phyloP scores from a whole-genome alignment of 2,113 vertebrate species.

The Dicerorhinus sumatrensis region DNA sequence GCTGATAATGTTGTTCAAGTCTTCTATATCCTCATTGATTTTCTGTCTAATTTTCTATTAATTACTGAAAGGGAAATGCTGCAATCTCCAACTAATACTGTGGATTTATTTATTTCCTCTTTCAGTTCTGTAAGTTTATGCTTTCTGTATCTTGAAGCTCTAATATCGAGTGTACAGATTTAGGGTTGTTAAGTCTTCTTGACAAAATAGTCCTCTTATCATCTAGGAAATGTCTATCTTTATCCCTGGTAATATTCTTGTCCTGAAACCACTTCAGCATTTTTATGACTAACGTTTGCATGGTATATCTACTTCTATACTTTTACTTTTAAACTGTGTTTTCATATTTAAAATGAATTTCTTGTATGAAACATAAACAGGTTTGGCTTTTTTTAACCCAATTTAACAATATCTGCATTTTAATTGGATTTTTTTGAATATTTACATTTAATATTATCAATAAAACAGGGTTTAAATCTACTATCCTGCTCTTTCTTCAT shows the following conservation, averaged over 20 bases:
- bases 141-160: background rate
- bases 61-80: background rate
- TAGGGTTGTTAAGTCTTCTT: background rate
- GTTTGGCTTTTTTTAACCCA: background rate
- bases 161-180: background rate
- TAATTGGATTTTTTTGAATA: background rate
- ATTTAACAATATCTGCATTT: background rate
- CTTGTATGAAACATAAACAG: background rate
- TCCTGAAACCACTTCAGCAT: background rate
- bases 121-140: background rate
- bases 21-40: background rate
- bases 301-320: background rate
- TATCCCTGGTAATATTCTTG: background rate
- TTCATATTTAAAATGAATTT: background rate
- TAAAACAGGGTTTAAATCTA: background rate
- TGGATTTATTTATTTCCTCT: background rate
- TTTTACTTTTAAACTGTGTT: background rate
- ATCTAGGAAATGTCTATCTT: background rate
- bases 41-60: background rate
- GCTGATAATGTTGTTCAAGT: background rate
- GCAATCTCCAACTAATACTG: background rate
- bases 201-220: conserved; percentile 16
- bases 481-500: background rate
- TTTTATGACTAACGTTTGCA: conserved; percentile 1
- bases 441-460: conserved; percentile 2